These are phyloP conservation scores for Dicrurus megarhynchus DNA, from an alignment of 2,113 vertebrate species.

Conservation along the genomic window DNA sequence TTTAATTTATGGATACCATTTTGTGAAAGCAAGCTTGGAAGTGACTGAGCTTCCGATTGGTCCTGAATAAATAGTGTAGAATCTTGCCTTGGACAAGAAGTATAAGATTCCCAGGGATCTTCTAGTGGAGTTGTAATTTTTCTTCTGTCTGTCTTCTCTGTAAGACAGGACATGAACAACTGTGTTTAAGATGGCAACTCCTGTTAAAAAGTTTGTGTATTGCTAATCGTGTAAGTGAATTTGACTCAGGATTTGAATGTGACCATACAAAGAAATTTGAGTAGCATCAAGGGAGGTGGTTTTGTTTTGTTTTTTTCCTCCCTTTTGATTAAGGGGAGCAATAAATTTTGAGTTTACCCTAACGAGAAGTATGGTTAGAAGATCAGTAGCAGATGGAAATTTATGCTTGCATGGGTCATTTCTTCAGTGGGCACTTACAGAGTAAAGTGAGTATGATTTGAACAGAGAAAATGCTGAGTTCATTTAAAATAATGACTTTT, in stretches of 20 bases:
- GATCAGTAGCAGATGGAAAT: background rate
- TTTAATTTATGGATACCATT: background rate
- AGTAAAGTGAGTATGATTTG: background rate
- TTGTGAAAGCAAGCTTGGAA: background rate
- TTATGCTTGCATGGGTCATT: background rate
- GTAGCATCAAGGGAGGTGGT: background rate
- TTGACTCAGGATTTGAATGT: background rate
- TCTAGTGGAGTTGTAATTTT: background rate
- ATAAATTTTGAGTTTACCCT: background rate
- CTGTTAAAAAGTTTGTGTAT: background rate
- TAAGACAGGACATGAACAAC: background rate
- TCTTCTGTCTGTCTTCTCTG: background rate
- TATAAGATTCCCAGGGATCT: background rate
- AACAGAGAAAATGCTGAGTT: background rate
- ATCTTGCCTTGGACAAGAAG: background rate
- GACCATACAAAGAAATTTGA: background rate
- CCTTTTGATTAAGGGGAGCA: background rate
- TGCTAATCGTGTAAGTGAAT: background rate
- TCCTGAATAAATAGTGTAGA: background rate
- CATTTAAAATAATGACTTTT: rapidly evolving
- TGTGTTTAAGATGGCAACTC: background rate
- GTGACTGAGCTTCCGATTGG: background rate
- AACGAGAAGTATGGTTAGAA: background rate
- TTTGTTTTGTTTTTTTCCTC: background rate
- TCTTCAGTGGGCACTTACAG: background rate